phyloP scores from a whole-genome alignment of 2,797 vertebrate species.

The Sebastes matsubarae region DNA sequence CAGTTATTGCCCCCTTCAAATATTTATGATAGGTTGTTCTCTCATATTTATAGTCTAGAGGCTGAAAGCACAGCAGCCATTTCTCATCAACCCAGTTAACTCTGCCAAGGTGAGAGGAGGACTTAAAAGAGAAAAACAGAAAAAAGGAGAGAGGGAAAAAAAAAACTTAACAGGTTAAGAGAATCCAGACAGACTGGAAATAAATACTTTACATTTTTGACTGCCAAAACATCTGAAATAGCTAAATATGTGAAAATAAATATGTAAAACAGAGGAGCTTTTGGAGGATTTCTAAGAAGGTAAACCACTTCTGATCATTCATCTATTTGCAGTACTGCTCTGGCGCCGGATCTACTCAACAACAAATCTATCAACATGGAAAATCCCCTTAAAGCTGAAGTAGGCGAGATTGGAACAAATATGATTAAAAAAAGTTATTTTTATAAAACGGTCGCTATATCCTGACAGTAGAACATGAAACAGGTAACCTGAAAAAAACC shows the following conservation, averaged over 20 bases:
- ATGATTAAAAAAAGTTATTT: no score
- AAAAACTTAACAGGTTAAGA: background rate
- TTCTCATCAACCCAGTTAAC: constrained; percentile 31
- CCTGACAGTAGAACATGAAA: no score
- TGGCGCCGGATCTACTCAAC: background rate
- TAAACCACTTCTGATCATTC: background rate
- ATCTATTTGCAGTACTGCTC: background rate
- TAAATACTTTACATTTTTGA: background rate
- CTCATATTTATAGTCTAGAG: constrained; percentile 49
- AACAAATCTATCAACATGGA: background rate
- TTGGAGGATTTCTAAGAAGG: background rate
- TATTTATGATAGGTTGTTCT: constrained; percentile 58
- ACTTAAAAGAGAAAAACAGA: background rate
- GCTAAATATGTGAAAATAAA: background rate
- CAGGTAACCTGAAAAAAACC: no score
- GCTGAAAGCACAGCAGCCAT: constrained; percentile 20
- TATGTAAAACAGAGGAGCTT: background rate
- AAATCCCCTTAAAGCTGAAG: background rate
- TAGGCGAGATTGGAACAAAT: no score
- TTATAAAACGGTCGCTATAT: no score
- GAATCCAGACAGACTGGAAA: background rate
- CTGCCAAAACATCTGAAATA: background rate
- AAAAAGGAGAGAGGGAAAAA: background rate
- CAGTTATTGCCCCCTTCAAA: constrained; percentile 58
- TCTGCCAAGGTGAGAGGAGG: constrained; percentile 19